Percentiles rank a stretch among this genome's conserved stretches.
These are phyloP conservation scores for Phaethornis superciliosus DNA, from an alignment of 2,113 vertebrate species.

Conservation along the genomic window DNA sequence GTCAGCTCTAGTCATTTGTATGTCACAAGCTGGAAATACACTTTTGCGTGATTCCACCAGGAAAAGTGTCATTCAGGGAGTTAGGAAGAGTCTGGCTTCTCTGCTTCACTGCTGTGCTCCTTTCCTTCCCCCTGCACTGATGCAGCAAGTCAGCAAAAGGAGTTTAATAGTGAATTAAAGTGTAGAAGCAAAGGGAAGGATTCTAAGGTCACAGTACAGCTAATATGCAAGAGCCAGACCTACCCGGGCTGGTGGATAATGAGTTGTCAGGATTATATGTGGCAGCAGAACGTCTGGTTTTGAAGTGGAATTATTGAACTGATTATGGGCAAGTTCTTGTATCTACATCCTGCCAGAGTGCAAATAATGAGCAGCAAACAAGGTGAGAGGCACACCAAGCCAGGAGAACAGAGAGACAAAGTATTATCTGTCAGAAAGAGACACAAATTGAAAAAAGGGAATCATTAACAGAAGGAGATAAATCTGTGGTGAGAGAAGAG, in stretches of 20 bases:
- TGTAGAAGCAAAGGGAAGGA: constrained; percentile 6
- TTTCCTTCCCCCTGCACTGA: not conserved
- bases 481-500: constrained; percentile 18
- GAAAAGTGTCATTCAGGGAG: not conserved
- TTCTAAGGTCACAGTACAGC: not conserved
- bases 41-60: not conserved
- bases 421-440: constrained; percentile 47
- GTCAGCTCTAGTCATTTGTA: not conserved
- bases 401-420: constrained; percentile 61
- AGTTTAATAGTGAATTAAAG: not conserved
- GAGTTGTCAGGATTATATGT: constrained; percentile 64
- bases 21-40: not conserved
- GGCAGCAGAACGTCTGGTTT: constrained; percentile 50
- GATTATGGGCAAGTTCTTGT: constrained; percentile 65
- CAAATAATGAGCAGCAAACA: constrained; percentile 68
- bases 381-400: constrained; percentile 44
- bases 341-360: constrained; percentile 56
- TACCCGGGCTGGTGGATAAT: constrained; percentile 16
- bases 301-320: constrained; percentile 73
- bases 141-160: not conserved
- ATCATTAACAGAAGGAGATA: constrained; percentile 57
- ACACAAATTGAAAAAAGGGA: constrained; percentile 64
- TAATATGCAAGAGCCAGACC: constrained; percentile 35
- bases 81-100: not conserved
- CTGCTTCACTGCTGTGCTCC: not conserved